phyloP scores from a whole-genome alignment of 2,888 invertebrate genomes.

The Rhingia campestris region DNA sequence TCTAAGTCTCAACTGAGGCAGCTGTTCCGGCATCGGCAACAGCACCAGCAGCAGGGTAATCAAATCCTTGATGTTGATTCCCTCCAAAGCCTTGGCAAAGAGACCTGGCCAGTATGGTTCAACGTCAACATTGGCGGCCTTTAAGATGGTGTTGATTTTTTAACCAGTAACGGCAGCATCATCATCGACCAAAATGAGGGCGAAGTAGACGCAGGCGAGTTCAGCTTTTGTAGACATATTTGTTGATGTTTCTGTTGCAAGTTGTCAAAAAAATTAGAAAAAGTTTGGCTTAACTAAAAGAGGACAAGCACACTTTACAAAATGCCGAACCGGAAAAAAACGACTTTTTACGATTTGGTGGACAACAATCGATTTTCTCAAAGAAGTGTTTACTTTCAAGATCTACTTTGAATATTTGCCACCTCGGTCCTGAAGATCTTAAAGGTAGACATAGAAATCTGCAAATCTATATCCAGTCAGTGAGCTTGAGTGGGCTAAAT shows the following conservation, averaged over 20 bases:
- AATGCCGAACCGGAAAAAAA: constrained; percentile 84
- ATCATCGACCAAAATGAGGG: constrained; percentile 97
- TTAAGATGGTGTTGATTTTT: constrained; percentile 97
- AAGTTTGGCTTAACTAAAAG: constrained; percentile 96
- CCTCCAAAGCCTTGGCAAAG: constrained; percentile 98
- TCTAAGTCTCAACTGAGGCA: constrained; percentile 82
- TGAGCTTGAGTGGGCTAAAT: no score
- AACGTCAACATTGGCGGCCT: constrained; percentile 97
- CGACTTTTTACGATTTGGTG: no score
- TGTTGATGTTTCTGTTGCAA: constrained; percentile 87
- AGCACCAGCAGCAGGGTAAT: constrained; percentile 90
- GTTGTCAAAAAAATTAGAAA: constrained; percentile 89
- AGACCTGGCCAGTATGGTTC: constrained; percentile 99
- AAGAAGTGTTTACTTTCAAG: no score
- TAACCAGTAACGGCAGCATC: constrained; percentile 98
- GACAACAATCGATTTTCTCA: no score
- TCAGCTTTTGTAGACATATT: constrained; percentile 94
- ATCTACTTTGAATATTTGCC: no score
- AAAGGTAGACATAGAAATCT: no score
- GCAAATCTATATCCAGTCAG: no score
- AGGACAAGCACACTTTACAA: constrained; percentile 92
- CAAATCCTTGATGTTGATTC: constrained; percentile 95
- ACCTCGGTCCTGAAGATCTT: no score
- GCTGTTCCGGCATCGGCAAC: constrained; percentile 85
- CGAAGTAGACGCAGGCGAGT: constrained; percentile 98